Evolutionary conservation across 1,140 invertebrate genomes (phyloP).

Genomic region (Thaumetopoea pityocampa): DNA sequence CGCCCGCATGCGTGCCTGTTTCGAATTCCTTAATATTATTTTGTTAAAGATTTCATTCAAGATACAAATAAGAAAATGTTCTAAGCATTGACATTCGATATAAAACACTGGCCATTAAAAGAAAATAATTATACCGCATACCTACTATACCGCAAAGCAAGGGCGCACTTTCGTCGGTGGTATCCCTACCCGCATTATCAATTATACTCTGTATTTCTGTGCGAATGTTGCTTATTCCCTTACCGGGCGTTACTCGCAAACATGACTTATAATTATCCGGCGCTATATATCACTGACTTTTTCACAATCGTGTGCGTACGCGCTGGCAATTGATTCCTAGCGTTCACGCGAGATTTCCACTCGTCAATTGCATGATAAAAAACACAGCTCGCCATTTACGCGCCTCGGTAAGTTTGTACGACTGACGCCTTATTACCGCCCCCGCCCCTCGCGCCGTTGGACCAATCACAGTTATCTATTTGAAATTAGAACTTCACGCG

Average conservation of each 20-base stretch:
- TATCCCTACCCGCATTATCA: too few species aligned
- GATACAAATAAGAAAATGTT: too few species aligned
- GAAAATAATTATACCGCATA: too few species aligned
- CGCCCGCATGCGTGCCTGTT: too few species aligned
- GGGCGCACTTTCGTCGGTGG: too few species aligned
- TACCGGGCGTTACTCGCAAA: conserved; percentile 21
- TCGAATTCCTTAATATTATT: too few species aligned
- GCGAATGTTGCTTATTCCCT: conserved; percentile 17
- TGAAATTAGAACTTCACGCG: conserved; percentile 46
- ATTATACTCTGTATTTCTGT: conserved; percentile 11
- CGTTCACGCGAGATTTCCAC: conserved; percentile 35
- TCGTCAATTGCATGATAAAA: conserved; percentile 28
- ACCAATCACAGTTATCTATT: conserved; percentile 50
- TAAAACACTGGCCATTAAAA: too few species aligned
- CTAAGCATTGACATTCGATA: too few species aligned
- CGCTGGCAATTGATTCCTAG: conserved; percentile 32
- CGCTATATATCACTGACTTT: conserved; percentile 33
- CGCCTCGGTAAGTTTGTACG: conserved; percentile 27
- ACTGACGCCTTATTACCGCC: conserved; percentile 29
- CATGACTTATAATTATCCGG: conserved; percentile 34
- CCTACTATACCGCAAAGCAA: too few species aligned
- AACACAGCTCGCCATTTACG: conserved; percentile 32
- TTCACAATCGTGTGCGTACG: conserved; percentile 20
- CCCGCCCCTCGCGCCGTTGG: conserved; percentile 19
- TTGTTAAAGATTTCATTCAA: too few species aligned